Percentiles rank a stretch among this genome's conserved stretches.
phyloP scores from a whole-genome alignment of 2,113 vertebrate species.

The Turnix velox region DNA sequence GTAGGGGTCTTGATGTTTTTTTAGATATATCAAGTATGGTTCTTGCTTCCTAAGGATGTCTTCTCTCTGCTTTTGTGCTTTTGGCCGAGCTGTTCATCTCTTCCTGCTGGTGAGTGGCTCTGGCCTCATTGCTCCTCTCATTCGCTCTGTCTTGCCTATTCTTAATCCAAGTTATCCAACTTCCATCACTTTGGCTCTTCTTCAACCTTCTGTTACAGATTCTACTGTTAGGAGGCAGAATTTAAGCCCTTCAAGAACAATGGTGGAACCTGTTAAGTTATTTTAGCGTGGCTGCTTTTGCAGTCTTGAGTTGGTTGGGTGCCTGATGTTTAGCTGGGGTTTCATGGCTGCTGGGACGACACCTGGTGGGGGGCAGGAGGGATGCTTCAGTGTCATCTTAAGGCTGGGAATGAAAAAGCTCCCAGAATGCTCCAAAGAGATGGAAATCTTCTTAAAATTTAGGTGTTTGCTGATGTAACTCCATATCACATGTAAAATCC shows the following conservation, averaged over 20 bases:
- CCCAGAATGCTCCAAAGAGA: background rate
- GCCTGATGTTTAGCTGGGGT: background rate
- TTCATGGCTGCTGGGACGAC: slow-evolving; percentile 3
- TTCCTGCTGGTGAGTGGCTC: too few relatives aligned
- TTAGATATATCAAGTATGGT: too few relatives aligned
- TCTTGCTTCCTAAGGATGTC: too few relatives aligned
- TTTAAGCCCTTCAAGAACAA: background rate
- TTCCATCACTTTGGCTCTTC: too few relatives aligned
- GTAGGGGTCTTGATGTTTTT: too few relatives aligned
- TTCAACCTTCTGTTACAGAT: too few relatives aligned
- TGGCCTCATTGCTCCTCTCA: too few relatives aligned
- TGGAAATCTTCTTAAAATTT: background rate
- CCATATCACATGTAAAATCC: background rate
- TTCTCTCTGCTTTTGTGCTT: too few relatives aligned
- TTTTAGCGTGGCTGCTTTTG: background rate
- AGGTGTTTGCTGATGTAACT: background rate
- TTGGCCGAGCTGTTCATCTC: too few relatives aligned
- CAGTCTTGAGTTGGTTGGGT: background rate
- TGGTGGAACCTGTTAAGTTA: background rate
- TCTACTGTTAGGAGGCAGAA: too few relatives aligned
- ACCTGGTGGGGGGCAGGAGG: background rate
- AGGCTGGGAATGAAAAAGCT: background rate
- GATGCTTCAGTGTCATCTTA: slow-evolving; percentile 5
- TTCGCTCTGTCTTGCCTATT: too few relatives aligned
- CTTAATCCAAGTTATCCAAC: too few relatives aligned